Percentiles rank a stretch among this genome's conserved stretches.
Conservation (phyloP, 2,888 invertebrate genomes). For the Leptinotarsa juncta region DNA sequence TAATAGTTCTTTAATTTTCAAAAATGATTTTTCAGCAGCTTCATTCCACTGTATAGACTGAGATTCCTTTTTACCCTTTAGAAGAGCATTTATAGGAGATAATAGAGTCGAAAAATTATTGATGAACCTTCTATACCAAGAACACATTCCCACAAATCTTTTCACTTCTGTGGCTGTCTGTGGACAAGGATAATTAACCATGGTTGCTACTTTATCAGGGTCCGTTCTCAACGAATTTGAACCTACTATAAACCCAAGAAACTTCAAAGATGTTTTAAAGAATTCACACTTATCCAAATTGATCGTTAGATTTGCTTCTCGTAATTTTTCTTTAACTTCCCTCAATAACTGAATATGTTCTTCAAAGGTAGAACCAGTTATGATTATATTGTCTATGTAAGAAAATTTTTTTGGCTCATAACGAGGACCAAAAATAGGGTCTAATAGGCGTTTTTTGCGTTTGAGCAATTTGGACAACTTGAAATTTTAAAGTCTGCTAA, state of each 20-base stretch:
- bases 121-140: constrained; percentile 43
- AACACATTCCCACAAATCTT: constrained; percentile 47
- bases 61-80: constrained; percentile 46
- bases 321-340: constrained; percentile 39
- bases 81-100: constrained; percentile 48
- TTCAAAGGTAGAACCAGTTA: constrained; percentile 44
- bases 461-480: background rate
- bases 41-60: constrained; percentile 43
- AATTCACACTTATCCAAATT: constrained; percentile 46
- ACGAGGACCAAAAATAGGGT: constrained; percentile 39
- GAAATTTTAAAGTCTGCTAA: background rate
- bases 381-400: constrained; percentile 33
- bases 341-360: constrained; percentile 44
- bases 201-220: constrained; percentile 50
- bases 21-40: constrained; percentile 47
- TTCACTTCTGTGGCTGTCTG: constrained; percentile 48
- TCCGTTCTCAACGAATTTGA: constrained; percentile 47
- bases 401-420: constrained; percentile 26
- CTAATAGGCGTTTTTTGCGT: constrained; percentile 37
- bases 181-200: constrained; percentile 50
- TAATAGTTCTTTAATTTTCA: constrained; percentile 47
- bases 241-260: constrained; percentile 51
- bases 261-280: constrained; percentile 41
- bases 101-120: constrained; percentile 46
- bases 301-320: constrained; percentile 46